Conservation (phyloP, 2,113 vertebrate genomes). For the Nematolebias whitei region DNA sequence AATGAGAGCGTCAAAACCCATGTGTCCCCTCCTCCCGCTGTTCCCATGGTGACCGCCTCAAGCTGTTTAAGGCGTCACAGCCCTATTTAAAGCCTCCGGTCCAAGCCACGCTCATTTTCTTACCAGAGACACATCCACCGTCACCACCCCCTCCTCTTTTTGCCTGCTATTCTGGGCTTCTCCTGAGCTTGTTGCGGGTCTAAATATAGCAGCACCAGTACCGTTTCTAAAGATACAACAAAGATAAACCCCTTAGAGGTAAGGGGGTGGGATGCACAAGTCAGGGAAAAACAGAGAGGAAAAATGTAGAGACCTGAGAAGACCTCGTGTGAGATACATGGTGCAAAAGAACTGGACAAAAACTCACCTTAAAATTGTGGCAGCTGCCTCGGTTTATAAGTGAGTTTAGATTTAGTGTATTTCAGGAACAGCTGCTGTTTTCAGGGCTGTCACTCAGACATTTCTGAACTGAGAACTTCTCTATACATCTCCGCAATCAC, state of each 20-base stretch:
- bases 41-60: conserved; percentile 78
- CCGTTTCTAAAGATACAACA: conserved; percentile 71
- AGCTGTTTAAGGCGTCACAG: conserved; percentile 71
- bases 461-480: too few relatives aligned
- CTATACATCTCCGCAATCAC: too few relatives aligned
- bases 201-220: conserved; percentile 71
- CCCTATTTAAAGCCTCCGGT: conserved; percentile 76
- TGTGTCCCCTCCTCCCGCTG: conserved; percentile 49
- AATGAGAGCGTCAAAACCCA: conserved; percentile 53
- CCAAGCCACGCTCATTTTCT: conserved; percentile 66
- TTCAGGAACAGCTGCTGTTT: background rate
- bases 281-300: background rate
- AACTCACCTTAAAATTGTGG: background rate
- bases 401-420: background rate
- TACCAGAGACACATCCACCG: conserved; percentile 65
- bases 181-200: conserved; percentile 49
- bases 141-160: background rate
- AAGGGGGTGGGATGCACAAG: background rate
- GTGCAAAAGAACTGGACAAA: background rate
- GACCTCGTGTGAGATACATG: background rate
- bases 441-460: background rate
- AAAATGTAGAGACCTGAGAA: conserved; percentile 23
- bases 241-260: conserved; percentile 33
- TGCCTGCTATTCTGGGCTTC: conserved; percentile 71
- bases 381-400: background rate